Conservation (phyloP, 2,888 invertebrate genomes). For the Axea sp. region DNA sequence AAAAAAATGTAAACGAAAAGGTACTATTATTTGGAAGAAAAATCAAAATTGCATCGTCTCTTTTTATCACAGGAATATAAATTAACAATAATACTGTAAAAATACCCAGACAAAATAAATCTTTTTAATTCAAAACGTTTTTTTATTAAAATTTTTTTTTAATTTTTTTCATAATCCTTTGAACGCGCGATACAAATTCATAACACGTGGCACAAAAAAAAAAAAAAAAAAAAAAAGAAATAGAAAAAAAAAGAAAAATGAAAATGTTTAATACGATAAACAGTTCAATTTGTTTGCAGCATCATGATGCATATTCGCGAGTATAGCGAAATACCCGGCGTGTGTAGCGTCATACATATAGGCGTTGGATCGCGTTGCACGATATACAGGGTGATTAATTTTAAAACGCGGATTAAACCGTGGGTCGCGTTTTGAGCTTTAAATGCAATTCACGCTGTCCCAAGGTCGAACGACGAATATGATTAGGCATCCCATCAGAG, state of each 20-base stretch:
- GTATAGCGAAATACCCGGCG: constrained; percentile 31
- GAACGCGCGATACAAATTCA: neutral
- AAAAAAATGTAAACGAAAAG: too few relatives aligned
- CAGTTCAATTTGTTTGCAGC: constrained; percentile 33
- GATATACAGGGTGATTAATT: constrained; percentile 72
- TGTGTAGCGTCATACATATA: constrained; percentile 47
- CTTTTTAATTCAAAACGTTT: too few relatives aligned
- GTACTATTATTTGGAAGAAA: too few relatives aligned
- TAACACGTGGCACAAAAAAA: constrained; percentile 24
- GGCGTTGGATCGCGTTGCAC: constrained; percentile 15
- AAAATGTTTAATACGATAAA: constrained; percentile 37
- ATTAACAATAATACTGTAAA: too few relatives aligned
- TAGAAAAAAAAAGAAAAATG: too few relatives aligned
- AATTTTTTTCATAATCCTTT: too few relatives aligned
- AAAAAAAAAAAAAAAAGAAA: too few relatives aligned
- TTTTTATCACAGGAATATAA: too few relatives aligned
- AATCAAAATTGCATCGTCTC: too few relatives aligned
- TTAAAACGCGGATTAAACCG: constrained; percentile 75
- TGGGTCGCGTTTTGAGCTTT: constrained; percentile 68
- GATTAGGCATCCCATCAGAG: constrained; percentile 43
- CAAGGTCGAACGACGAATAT: constrained; percentile 70
- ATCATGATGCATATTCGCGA: constrained; percentile 25
- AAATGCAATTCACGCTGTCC: constrained; percentile 70
- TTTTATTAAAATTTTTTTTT: too few relatives aligned
- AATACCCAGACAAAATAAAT: too few relatives aligned